phyloP scores from a whole-genome alignment of 2,888 invertebrate species.

The Andrena fulva region DNA sequence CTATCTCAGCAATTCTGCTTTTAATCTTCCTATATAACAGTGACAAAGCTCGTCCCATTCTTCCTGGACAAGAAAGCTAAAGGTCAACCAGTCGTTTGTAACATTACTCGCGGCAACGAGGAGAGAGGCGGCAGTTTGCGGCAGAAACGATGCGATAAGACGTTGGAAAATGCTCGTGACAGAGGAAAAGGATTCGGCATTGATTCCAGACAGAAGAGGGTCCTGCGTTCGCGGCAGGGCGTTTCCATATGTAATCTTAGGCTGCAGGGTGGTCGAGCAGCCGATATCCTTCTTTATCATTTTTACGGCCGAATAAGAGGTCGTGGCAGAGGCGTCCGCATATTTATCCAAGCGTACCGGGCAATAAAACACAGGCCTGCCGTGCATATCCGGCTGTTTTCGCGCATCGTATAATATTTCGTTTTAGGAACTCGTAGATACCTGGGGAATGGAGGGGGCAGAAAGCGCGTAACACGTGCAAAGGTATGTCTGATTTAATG shows the following conservation, averaged over 20 bases:
- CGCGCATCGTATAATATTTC: constrained; percentile 64
- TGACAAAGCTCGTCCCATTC: background rate
- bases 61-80: background rate
- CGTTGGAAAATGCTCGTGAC: constrained; percentile 33
- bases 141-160: constrained; percentile 20
- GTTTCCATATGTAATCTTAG: constrained; percentile 79
- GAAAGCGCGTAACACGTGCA: background rate
- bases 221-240: constrained; percentile 52
- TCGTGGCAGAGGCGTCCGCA: constrained; percentile 79
- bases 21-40: background rate
- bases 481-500: constrained; percentile 34
- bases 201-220: constrained; percentile 47
- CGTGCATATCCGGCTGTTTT: constrained; percentile 67
- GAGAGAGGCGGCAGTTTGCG: constrained; percentile 25
- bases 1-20: background rate
- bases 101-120: background rate
- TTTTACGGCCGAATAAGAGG: constrained; percentile 81
- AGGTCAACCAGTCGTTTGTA: constrained; percentile 23
- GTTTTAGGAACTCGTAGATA: constrained; percentile 60
- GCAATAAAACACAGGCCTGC: constrained; percentile 82
- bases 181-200: constrained; percentile 44
- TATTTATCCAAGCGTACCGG: constrained; percentile 76
- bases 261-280: constrained; percentile 76
- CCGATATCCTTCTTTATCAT: constrained; percentile 83
- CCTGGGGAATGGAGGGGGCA: background rate